Base-by-base conservation (phyloP, 2,113 vertebrate species). In the Heterochromis multidens region DNA sequence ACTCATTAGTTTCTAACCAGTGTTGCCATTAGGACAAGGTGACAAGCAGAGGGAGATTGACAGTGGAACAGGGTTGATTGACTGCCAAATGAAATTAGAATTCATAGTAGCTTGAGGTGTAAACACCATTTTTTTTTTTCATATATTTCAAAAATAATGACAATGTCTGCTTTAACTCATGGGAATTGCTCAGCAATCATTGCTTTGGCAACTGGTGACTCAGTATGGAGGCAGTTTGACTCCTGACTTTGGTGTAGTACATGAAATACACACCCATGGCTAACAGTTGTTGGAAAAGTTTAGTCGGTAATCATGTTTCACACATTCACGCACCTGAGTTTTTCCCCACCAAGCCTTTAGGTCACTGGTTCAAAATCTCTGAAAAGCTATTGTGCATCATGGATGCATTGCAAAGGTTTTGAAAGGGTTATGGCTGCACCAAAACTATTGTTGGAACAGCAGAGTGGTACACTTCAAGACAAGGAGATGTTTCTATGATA, bases 201-300 rank as follows among this genome's bases (percentile, higher is more conserved):
- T 90, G 82, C 81, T 35, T 65, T 74, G 81, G 86, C 67, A 82
- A 88, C 81, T 16, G 7, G n/a, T 60, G 61, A 67, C 67, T 77
- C 77, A 70, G 43, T 60, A 52, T 11, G 70, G 63, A 78, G 61
- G n/a, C 43, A 31, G 35, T 83, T 63, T 80, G 79, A 76, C 83
- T 79, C 63, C 65, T 79, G 81, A 10, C 21, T 54, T 56, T 6
- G 25, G 37, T 78, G 25, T 72, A 62, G 33, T 61, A 60, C n/a
- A 80, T 49, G 3, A 82, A 74, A 80, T 52, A 40, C 49, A 52
- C 61, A 83, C 35, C 21, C 17, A 35, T n/a, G n/a, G n/a, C n/a
- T n/a, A n/a, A n/a, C n/a, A n/a, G n/a, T n/a, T n/a, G n/a, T n/a
- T n/a, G n/a, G n/a, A n/a, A n/a, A n/a, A n/a, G n/a, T n/a, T n/a